These are phyloP conservation scores for Pseudomyrmex flavicornis DNA, from an alignment of 1,140 invertebrate species.

Conservation along the genomic window DNA sequence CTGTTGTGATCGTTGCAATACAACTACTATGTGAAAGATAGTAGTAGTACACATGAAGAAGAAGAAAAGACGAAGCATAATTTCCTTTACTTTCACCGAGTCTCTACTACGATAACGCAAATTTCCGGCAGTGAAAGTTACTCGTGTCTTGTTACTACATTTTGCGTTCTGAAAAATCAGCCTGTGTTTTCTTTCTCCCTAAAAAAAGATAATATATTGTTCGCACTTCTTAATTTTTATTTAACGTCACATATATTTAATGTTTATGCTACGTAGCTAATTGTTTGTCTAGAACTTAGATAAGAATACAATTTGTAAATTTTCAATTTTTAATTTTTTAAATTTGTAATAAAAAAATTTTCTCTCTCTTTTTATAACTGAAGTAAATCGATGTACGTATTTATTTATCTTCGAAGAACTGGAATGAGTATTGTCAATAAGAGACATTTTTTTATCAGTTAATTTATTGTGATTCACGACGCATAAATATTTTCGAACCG, in stretches of 20 bases:
- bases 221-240: no score
- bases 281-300: no score
- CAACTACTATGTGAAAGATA: slow-evolving; percentile 1
- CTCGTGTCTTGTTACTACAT: background rate
- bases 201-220: background rate
- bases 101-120: slow-evolving; percentile 26
- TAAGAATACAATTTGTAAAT: no score
- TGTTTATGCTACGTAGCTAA: no score
- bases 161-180: background rate
- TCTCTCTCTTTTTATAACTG: background rate
- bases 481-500: slow-evolving; percentile 25
- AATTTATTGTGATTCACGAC: slow-evolving; percentile 19
- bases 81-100: slow-evolving; percentile 77
- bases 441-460: slow-evolving; percentile 20
- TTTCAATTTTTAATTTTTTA: no score
- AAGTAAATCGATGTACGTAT: slow-evolving; percentile 6
- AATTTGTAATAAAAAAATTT: slow-evolving; percentile 4
- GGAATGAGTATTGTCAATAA: slow-evolving; percentile 10
- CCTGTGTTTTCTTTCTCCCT: background rate
- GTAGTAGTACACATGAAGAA: background rate
- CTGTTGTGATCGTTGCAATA: background rate
- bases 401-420: slow-evolving; percentile 1
- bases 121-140: slow-evolving; percentile 73
- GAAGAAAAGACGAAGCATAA: slow-evolving; percentile 57
- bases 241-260: no score